Evolutionary conservation across 2,888 invertebrate genomes (phyloP).

Genomic region (Lingula anatina): DNA sequence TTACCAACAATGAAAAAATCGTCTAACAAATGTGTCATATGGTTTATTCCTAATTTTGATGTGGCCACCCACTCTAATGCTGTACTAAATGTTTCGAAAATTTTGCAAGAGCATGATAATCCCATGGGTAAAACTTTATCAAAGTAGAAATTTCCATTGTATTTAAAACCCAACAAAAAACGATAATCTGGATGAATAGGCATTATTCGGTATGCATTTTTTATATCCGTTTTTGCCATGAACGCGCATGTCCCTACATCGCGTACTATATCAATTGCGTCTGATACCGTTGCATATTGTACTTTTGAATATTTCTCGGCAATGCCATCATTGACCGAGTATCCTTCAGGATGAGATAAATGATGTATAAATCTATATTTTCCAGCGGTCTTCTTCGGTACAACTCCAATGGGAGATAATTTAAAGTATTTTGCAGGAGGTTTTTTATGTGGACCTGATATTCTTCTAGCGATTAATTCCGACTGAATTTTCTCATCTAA

Average conservation of each 20-base stretch:
- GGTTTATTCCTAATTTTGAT: background rate
- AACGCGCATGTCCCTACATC: constrained; percentile 1
- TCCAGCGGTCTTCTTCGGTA: constrained; percentile 8
- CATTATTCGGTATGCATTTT: constrained; percentile 10
- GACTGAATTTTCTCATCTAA: too few species aligned
- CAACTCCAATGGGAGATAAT: constrained; percentile 9
- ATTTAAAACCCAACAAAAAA: constrained; percentile 3
- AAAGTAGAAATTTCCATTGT: background rate
- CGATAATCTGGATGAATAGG: constrained; percentile 7
- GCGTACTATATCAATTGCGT: background rate
- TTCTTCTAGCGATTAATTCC: too few species aligned
- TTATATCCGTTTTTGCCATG: constrained; percentile 10
- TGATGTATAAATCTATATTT: constrained; percentile 5
- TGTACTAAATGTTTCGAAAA: constrained; percentile 6
- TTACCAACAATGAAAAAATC: background rate
- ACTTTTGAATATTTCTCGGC: constrained; percentile 5
- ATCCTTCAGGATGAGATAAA: background rate
- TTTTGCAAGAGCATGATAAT: background rate
- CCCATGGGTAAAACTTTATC: constrained; percentile 6
- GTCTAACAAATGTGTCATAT: constrained; percentile 1
- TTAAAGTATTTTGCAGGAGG: background rate
- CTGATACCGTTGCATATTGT: constrained; percentile 9
- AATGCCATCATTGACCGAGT: constrained; percentile 5
- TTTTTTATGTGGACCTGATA: background rate
- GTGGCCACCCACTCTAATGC: constrained; percentile 4